A percentile compares a stretch with the other conserved stretches of the same genome.
phyloP scores from a whole-genome alignment of 2,888 invertebrate species.

The Protonemura montana region DNA sequence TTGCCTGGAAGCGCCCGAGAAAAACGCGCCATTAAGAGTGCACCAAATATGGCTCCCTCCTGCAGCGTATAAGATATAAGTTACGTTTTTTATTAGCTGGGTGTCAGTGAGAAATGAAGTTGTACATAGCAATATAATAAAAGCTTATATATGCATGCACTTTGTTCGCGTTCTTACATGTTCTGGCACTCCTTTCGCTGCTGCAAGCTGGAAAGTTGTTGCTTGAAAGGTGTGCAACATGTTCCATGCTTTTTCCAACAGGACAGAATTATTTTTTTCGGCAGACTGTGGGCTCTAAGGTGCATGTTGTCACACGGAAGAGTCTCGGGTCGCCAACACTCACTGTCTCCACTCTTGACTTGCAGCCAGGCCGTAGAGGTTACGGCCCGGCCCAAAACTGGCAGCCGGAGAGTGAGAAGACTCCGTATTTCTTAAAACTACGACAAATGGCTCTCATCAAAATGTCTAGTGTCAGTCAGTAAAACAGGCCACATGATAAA shows the following conservation, averaged over 20 bases:
- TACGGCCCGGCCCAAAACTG: background rate
- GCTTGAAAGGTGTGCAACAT: too few species aligned
- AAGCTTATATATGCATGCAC: background rate
- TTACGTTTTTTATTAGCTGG: background rate
- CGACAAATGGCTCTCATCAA: background rate
- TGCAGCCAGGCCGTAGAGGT: background rate
- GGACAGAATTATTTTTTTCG: background rate
- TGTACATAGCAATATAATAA: background rate
- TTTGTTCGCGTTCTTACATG: background rate
- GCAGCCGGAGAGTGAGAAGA: background rate
- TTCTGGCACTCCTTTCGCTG: background rate
- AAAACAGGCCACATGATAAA: conserved; percentile 7
- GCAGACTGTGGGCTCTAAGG: background rate
- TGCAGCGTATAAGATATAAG: background rate
- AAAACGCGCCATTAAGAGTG: background rate
- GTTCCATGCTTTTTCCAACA: too few species aligned
- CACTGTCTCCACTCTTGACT: background rate
- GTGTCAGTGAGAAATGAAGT: conserved; percentile 7
- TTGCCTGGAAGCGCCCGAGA: background rate
- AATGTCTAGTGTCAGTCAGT: background rate
- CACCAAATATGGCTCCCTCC: conserved; percentile 12
- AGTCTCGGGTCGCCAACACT: background rate
- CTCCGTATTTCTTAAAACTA: background rate
- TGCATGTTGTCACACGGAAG: background rate
- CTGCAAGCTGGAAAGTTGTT: background rate